A percentile compares a stretch with the other conserved stretches of the same genome.
These are phyloP conservation scores for Nyleta sp. DNA, from an alignment of 2,888 invertebrate genomes.

Conservation along the genomic window DNA sequence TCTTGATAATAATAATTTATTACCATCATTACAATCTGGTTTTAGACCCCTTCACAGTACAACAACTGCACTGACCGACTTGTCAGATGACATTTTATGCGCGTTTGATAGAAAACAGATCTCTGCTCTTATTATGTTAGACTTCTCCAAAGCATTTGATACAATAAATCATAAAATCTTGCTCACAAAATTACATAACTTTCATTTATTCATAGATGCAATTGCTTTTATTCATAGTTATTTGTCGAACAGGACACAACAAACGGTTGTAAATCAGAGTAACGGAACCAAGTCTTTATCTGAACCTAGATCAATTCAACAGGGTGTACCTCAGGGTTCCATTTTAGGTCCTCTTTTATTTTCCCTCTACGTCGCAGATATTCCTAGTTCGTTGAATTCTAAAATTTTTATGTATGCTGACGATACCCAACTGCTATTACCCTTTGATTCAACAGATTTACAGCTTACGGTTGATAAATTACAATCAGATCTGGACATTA, in stretches of 20 bases:
- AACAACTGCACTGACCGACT: background rate
- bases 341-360: background rate
- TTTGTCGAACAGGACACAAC: background rate
- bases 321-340: constrained; percentile 21
- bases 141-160: constrained; percentile 26
- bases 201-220: background rate
- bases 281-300: background rate
- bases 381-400: background rate
- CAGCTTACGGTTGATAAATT: background rate
- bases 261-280: background rate
- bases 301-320: background rate
- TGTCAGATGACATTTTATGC: background rate
- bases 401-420: constrained; percentile 8
- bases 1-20: background rate
- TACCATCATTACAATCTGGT: constrained; percentile 9
- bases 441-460: background rate
- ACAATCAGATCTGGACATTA: background rate
- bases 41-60: constrained; percentile 4
- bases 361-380: constrained; percentile 1
- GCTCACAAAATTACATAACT: background rate
- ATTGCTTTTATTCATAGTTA: background rate
- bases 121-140: background rate
- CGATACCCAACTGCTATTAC: constrained; percentile 1
- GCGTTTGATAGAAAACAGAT: background rate
- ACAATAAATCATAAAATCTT: constrained; percentile 2